Percentiles rank a stretch among this genome's conserved stretches.
Evolutionary conservation across 2,113 vertebrate genomes (phyloP).

Genomic region (Sinocyclocheilus maitianheensis): DNA sequence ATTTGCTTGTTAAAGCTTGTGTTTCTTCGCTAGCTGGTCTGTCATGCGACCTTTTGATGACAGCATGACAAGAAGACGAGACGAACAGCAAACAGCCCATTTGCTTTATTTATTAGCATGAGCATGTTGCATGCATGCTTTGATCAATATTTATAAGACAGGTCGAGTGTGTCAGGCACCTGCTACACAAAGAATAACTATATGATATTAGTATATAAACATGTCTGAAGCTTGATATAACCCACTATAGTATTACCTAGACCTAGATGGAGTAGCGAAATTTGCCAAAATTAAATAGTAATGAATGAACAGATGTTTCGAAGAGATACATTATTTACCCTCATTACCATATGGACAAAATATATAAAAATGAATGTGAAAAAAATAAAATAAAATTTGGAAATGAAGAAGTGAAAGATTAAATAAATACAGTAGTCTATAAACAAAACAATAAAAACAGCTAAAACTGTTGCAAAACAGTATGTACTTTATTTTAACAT

Average conservation of each 20-base stretch:
- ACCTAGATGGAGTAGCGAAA: neutral
- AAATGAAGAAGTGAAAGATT: neutral
- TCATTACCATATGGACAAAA: neutral
- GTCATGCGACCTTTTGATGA: constrained; percentile 32
- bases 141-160: neutral
- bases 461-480: no score
- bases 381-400: neutral
- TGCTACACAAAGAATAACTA: neutral
- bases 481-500: no score
- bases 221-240: neutral
- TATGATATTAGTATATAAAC: neutral
- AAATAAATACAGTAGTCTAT: neutral
- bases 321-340: neutral
- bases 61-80: neutral
- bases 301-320: neutral
- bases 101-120: neutral
- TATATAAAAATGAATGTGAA: neutral
- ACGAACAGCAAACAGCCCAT: neutral
- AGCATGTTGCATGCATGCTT: neutral
- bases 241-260: neutral
- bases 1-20: constrained; percentile 5
- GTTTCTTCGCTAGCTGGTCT: neutral
- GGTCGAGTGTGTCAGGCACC: neutral
- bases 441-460: neutral
- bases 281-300: neutral